Percentiles rank a stretch among this genome's conserved stretches.
These are phyloP conservation scores for Melanostoma scalare DNA, from an alignment of 2,888 invertebrate genomes.

Conservation along the genomic window DNA sequence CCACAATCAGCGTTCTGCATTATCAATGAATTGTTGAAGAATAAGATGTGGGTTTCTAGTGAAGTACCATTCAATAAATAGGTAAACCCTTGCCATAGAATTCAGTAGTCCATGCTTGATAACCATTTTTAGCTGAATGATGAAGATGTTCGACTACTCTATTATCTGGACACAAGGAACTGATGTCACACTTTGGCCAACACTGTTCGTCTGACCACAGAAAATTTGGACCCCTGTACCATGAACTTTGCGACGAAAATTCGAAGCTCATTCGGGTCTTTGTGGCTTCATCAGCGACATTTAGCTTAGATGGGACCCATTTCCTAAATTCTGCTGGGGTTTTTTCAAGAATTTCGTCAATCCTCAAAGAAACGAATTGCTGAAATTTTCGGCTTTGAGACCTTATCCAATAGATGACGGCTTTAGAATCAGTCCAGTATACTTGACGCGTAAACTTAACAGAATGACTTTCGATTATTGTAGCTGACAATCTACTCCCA, in stretches of 20 bases:
- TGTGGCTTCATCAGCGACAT: constrained; percentile 16
- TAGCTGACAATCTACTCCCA: no score
- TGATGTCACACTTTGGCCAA: no score
- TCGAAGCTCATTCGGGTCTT: background rate
- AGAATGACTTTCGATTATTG: constrained; percentile 2
- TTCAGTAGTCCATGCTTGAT: no score
- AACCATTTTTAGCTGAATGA: background rate
- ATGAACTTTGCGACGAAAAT: no score
- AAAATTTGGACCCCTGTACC: no score
- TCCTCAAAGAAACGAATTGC: constrained; percentile 70
- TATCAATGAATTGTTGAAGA: no score
- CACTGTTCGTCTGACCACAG: no score
- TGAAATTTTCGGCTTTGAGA: constrained; percentile 65
- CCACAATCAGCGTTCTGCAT: no score
- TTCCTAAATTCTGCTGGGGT: constrained; percentile 73
- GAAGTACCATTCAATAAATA: no score
- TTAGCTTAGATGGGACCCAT: constrained; percentile 60
- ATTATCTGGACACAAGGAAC: no score
- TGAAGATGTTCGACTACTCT: background rate
- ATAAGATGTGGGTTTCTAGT: no score
- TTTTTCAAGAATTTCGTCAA: constrained; percentile 69
- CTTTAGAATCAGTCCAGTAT: constrained; percentile 74
- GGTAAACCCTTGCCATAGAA: no score
- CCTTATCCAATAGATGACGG: constrained; percentile 71
- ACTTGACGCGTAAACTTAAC: constrained; percentile 33